Conservation (phyloP, 2,797 vertebrate genomes). For the Atherinosoma microstoma region DNA sequence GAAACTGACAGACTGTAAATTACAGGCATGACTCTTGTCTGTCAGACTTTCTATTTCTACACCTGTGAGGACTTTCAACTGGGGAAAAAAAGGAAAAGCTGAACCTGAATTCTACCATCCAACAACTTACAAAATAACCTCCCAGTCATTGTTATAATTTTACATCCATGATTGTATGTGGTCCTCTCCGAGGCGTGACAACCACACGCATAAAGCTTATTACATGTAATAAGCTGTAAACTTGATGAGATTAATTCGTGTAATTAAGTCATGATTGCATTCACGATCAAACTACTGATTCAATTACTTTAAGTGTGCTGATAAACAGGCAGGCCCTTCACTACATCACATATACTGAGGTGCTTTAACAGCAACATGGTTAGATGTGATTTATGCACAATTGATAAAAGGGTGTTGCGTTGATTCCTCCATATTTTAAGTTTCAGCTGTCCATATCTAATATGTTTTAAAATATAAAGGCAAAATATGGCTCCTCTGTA, state of each 20-base stretch:
- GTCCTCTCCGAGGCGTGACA: background rate
- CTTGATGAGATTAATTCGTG: conserved; percentile 41
- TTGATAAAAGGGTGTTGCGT: conserved; percentile 4
- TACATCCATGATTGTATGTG: background rate
- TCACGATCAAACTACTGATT: conserved; percentile 29
- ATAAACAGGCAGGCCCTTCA: conserved; percentile 3
- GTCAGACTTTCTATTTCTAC: background rate
- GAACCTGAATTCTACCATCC: no score
- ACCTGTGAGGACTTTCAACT: background rate
- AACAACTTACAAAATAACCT: background rate
- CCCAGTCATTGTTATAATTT: background rate
- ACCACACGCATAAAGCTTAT: conserved; percentile 7
- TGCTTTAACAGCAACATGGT: background rate
- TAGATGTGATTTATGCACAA: background rate
- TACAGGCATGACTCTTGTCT: conserved; percentile 13
- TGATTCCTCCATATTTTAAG: background rate
- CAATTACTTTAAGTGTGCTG: conserved; percentile 14
- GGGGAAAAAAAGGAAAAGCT: background rate
- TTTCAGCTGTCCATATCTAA: conserved; percentile 4
- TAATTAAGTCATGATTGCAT: background rate
- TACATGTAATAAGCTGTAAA: conserved; percentile 10
- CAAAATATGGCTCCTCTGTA: background rate
- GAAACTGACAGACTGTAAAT: conserved; percentile 53
- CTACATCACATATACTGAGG: background rate
- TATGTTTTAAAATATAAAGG: background rate